Conservation (phyloP, 2,797 vertebrate species). For the Sebastes steindachneri region DNA sequence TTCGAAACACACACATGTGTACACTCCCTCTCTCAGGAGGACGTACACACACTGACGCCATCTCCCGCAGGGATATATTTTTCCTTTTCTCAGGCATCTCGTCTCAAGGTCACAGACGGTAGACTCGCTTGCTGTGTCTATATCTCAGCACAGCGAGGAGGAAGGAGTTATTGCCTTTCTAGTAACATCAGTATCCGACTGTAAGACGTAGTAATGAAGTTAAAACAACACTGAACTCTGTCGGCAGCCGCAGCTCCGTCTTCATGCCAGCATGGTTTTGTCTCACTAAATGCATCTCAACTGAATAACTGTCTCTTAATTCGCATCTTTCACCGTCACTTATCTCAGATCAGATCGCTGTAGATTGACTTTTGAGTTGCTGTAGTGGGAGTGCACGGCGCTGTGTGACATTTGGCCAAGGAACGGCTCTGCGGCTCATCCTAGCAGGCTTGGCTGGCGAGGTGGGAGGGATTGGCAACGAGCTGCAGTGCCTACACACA, state of each 20-base stretch:
- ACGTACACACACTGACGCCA: conserved; percentile 14
- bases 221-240: neutral
- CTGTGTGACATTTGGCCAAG: conserved; percentile 50
- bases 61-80: conserved; percentile 57
- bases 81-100: conserved; percentile 56
- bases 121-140: conserved; percentile 35
- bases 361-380: neutral
- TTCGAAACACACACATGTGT: neutral
- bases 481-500: conserved; percentile 6
- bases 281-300: no score
- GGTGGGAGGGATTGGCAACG: conserved; percentile 45
- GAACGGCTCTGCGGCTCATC: conserved; percentile 36
- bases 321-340: neutral
- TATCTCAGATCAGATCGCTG: neutral
- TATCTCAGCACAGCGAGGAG: conserved; percentile 12
- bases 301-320: neutral
- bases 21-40: neutral
- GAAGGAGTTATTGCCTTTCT: neutral
- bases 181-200: neutral
- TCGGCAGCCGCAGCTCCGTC: neutral
- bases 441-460: neutral
- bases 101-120: conserved; percentile 68
- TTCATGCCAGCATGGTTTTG: neutral
- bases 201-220: no score
- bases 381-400: neutral